Conservation (phyloP, 2,888 invertebrate species). For the Pachliopta kotzebuea region DNA sequence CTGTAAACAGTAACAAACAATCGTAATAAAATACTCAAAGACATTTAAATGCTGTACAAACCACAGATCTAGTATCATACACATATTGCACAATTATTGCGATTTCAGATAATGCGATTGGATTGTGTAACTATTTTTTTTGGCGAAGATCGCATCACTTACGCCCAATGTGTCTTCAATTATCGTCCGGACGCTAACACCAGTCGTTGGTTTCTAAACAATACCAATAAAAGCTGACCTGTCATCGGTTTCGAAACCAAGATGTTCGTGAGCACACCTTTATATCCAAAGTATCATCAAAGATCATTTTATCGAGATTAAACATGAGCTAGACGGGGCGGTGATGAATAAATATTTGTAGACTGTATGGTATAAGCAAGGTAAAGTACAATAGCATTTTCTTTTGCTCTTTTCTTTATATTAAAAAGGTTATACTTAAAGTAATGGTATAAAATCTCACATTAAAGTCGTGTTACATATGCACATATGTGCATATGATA, state of each 20-base stretch:
- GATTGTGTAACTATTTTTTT: slow-evolving; percentile 24
- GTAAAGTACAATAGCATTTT: not conserved
- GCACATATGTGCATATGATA: too few relatives aligned
- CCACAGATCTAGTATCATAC: slow-evolving; percentile 1
- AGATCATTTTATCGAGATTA: slow-evolving; percentile 12
- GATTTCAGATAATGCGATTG: slow-evolving; percentile 9
- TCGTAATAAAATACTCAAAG: too few relatives aligned
- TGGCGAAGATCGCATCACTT: slow-evolving; percentile 41
- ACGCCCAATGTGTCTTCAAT: slow-evolving; percentile 63
- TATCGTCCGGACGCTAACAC: slow-evolving; percentile 59
- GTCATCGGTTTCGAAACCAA: slow-evolving; percentile 34
- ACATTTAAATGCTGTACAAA: too few relatives aligned
- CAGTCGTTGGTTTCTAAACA: slow-evolving; percentile 53
- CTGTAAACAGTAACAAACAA: too few relatives aligned
- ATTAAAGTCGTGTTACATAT: too few relatives aligned
- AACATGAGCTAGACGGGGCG: slow-evolving; percentile 1
- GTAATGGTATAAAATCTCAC: too few relatives aligned
- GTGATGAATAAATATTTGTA: slow-evolving; percentile 5
- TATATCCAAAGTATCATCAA: not conserved
- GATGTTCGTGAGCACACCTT: slow-evolving; percentile 18
- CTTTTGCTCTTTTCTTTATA: too few relatives aligned
- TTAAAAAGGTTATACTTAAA: too few relatives aligned
- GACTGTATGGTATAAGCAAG: not conserved
- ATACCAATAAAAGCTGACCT: slow-evolving; percentile 45
- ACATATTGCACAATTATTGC: slow-evolving; percentile 12